Evolutionary conservation across 2,888 invertebrate species (phyloP).

Genomic region (Ashinkailepas kermadecensis): DNA sequence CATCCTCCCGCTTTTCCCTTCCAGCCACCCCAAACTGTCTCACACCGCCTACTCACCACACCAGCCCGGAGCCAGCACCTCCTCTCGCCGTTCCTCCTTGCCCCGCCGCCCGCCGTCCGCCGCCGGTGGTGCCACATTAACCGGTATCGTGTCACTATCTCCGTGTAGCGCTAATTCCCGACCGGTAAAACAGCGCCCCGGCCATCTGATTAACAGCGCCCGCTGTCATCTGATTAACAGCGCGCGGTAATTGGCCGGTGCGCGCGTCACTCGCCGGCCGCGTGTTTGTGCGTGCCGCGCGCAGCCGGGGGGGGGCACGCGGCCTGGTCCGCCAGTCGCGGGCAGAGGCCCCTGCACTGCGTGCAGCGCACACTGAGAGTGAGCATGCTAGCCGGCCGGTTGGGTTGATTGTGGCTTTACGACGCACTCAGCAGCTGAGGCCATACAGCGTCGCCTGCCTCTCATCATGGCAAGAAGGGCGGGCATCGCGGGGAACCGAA

Average conservation of each 20-base stretch:
- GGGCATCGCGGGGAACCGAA: no score
- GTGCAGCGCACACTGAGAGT: no score
- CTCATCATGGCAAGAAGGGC: no score
- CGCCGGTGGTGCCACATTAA: background rate
- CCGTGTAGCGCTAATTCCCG: background rate
- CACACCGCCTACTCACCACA: background rate
- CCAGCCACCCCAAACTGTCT: background rate
- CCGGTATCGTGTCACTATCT: background rate
- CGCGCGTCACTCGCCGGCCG: background rate
- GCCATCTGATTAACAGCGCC: conserved; percentile 7
- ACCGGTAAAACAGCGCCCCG: background rate
- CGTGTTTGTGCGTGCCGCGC: background rate
- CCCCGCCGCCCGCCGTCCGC: no score
- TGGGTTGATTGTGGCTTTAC: no score
- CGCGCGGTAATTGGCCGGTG: background rate
- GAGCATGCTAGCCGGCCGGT: no score
- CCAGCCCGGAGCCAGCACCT: background rate
- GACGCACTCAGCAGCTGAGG: no score
- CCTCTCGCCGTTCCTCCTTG: background rate
- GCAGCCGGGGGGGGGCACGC: background rate
- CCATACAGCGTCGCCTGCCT: no score
- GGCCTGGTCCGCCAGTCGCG: background rate
- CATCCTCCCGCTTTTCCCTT: no score
- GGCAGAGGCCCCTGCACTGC: no score
- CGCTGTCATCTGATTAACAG: no score